These are phyloP conservation scores for Hemicentrotus pulcherrimus DNA, from an alignment of 35 echinoderm and acorn worm species.

Conservation along the genomic window DNA sequence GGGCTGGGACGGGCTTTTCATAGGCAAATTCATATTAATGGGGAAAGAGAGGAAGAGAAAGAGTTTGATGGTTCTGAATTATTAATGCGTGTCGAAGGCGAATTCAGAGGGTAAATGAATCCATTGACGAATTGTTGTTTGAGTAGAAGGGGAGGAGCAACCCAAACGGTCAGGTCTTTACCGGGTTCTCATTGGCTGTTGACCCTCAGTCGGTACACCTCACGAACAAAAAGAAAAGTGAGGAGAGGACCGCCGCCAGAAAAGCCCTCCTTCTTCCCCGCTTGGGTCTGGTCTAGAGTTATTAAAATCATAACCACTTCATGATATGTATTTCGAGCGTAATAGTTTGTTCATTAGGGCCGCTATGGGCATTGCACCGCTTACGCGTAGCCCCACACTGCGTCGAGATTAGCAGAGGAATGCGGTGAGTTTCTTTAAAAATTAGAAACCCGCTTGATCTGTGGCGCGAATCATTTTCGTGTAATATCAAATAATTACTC, in stretches of 20 bases:
- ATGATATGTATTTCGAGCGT: constrained; percentile 33
- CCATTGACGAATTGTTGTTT: constrained; percentile 22
- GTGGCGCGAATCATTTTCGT: not conserved
- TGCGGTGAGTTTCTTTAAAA: constrained; percentile 38
- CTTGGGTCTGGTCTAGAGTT: not conserved
- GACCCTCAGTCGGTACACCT: not conserved
- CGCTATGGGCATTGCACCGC: not conserved
- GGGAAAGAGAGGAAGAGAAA: constrained; percentile 8
- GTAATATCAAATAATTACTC: constrained; percentile 14
- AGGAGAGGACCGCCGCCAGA: not conserved
- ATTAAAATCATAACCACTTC: constrained; percentile 25
- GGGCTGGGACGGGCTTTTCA: constrained; percentile 28
- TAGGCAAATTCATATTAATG: constrained; percentile 48
- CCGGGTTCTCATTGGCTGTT: not conserved
- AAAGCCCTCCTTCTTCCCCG: not conserved
- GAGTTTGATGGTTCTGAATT: constrained; percentile 25
- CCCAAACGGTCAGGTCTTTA: not conserved
- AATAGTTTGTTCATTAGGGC: not conserved
- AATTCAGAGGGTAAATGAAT: constrained; percentile 26
- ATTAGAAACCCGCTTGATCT: not conserved
- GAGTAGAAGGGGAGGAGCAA: constrained; percentile 5
- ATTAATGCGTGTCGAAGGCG: constrained; percentile 1
- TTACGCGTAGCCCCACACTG: constrained; percentile 4
- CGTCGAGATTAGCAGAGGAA: constrained; percentile 2
- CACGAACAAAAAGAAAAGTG: not conserved